A percentile compares a stretch with the other conserved stretches of the same genome.
Conservation (phyloP, 1,140 invertebrate genomes). For the Drosophila orena region DNA sequence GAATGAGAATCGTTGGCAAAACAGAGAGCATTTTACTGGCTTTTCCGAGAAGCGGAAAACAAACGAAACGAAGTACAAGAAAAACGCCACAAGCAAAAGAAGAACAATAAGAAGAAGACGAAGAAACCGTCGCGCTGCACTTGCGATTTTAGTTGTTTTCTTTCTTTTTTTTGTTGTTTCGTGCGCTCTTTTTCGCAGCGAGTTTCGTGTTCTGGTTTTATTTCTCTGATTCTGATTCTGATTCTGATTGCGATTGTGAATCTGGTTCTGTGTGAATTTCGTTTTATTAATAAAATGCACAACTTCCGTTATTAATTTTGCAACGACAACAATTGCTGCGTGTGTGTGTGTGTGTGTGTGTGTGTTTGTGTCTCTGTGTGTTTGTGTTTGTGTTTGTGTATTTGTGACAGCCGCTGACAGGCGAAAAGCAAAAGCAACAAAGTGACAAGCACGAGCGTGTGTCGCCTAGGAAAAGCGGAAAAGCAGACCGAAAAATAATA, state of each 20-base stretch:
- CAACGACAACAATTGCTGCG: conserved; percentile 73
- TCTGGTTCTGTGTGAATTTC: conserved; percentile 59
- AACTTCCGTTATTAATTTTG: conserved; percentile 85
- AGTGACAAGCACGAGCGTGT: conserved; percentile 44
- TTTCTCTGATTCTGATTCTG: conserved; percentile 55
- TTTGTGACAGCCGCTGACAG: conserved; percentile 46
- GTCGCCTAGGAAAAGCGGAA: conserved; percentile 24
- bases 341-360: conserved; percentile 6
- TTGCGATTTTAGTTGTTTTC: conserved; percentile 24
- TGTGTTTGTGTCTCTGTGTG: too few relatives aligned
- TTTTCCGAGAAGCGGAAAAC: conserved; percentile 44
- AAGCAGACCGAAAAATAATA: not conserved
- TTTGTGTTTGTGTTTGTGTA: too few relatives aligned
- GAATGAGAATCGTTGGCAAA: conserved; percentile 2
- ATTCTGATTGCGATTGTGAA: conserved; percentile 48
- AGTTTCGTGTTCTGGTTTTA: conserved; percentile 46
- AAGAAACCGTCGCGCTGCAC: conserved; percentile 30
- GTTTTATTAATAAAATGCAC: conserved; percentile 84
- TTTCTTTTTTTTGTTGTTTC: not conserved
- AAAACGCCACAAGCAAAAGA: conserved; percentile 2
- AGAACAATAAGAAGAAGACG: not conserved
- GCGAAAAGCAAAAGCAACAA: conserved; percentile 26
- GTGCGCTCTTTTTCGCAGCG: conserved; percentile 9
- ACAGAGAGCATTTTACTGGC: conserved; percentile 10
- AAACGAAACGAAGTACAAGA: conserved; percentile 26